Conservation (phyloP, 2,797 vertebrate species). For the Etheostoma nigrum region DNA sequence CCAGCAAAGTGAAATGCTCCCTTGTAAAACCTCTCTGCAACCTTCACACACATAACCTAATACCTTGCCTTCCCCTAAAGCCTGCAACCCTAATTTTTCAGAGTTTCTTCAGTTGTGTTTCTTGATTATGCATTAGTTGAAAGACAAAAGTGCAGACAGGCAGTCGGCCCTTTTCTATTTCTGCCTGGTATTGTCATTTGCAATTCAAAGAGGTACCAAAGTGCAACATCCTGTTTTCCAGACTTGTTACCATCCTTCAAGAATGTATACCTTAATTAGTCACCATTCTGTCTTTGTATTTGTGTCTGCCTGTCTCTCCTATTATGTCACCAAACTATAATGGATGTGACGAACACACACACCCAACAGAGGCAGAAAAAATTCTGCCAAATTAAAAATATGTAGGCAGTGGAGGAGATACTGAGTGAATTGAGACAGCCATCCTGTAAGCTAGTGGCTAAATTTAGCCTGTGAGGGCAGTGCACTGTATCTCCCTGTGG, state of each 20-base stretch:
- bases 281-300: conserved; percentile 23
- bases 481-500: conserved; percentile 74
- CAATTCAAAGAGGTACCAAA: conserved; percentile 66
- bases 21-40: conserved; percentile 48
- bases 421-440: conserved; percentile 74
- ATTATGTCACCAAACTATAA: conserved; percentile 57
- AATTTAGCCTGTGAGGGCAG: conserved; percentile 84
- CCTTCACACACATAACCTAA: conserved; percentile 16
- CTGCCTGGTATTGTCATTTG: conserved; percentile 65
- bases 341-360: conserved; percentile 30
- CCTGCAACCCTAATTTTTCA: not conserved
- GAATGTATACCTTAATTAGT: conserved; percentile 40
- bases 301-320: conserved; percentile 30
- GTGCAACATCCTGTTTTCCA: conserved; percentile 54
- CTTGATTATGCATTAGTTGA: conserved; percentile 37
- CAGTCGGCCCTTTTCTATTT: conserved; percentile 58
- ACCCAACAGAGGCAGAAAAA: conserved; percentile 16
- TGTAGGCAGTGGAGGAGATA: conserved; percentile 64
- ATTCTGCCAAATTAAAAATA: conserved; percentile 65
- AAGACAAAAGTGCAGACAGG: conserved; percentile 44
- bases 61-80: not conserved
- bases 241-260: conserved; percentile 31
- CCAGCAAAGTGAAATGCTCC: conserved; percentile 63
- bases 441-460: conserved; percentile 80
- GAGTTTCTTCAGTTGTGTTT: conserved; percentile 40